Evolutionary conservation across 1,140 invertebrate genomes (phyloP), one percentile per base, ranked within the genome.

Genomic region (Zelostemma sp.): DNA sequence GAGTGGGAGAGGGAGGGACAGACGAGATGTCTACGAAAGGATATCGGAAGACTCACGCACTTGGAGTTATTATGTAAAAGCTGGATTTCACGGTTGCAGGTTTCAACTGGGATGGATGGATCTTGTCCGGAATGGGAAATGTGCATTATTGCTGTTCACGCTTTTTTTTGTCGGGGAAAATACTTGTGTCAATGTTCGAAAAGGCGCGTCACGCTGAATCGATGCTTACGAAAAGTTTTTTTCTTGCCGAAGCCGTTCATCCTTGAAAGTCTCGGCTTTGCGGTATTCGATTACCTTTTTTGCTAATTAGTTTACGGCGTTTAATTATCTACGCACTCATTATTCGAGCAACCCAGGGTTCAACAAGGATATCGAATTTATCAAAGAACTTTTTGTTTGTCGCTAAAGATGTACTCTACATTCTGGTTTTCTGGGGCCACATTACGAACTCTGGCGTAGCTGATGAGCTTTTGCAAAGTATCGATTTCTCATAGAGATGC

Each of bases 401-500:
- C 48, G 48, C 49, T 38, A 51, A 50, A 45, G 43, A 25, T 41
- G 38, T 41, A 61, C 49, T 54, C 58, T 35, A 31, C 49, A 58
- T 58, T 47, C 62, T 19, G 41, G 31, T 45, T 12, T 28, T 16
- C 18, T 59, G 33, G 16, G 46, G 50, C 57, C 57, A 68, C 62
- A 53, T 63, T 35, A 9, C 31, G 15, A 58, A 51, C 41, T 59
- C 59, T 59, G 31, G 51, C 48, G 49, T 49, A 31, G 47, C 56
- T 61, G 68, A 75, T 69, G 66, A 72, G 35, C 76, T 74, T 75
- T 74, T 73, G 56, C 41, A 45, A 56, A 58, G 48, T 75, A 76
- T 77, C 76, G 76, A 69, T 69, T 78, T 78, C 73, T 61, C 65
- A 71, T 64, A 67, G 68, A 58, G 64, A 57, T 56, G 56, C 55